Conservation (phyloP, 2,113 vertebrate species). For the Caranx ignobilis region DNA sequence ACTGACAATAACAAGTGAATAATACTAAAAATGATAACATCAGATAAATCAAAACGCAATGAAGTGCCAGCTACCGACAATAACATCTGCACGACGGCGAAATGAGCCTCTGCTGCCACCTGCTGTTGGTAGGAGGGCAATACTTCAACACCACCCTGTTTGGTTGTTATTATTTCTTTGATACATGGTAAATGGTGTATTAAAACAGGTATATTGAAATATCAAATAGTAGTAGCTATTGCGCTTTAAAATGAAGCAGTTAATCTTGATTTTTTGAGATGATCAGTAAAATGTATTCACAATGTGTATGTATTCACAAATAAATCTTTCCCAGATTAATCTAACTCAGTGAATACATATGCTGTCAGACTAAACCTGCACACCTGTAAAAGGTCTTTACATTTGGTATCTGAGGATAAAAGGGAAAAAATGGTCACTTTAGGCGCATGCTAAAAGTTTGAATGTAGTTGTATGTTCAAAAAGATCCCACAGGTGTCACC, state of each 20-base stretch:
- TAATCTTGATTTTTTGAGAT: not conserved
- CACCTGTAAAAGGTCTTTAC: too few relatives aligned
- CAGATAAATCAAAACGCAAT: not conserved
- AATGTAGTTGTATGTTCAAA: not conserved
- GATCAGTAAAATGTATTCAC: slow-evolving; percentile 23
- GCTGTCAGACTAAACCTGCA: not conserved
- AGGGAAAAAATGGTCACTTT: too few relatives aligned
- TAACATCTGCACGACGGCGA: not conserved
- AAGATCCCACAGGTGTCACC: not conserved
- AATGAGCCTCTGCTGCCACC: slow-evolving; percentile 45
- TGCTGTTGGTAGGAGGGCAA: not conserved
- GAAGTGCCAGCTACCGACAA: not conserved
- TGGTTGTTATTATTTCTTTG: not conserved
- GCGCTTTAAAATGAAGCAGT: not conserved
- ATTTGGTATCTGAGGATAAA: too few relatives aligned
- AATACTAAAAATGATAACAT: too few relatives aligned
- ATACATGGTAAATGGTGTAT: not conserved
- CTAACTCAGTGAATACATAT: not conserved
- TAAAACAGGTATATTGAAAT: not conserved
- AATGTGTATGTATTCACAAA: not conserved
- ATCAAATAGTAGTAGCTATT: not conserved
- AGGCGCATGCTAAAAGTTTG: too few relatives aligned
- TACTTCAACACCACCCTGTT: not conserved
- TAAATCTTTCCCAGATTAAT: not conserved
- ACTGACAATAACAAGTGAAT: too few relatives aligned